Evolutionary conservation across 2,797 vertebrate species (phyloP).

Genomic region (Enteromius fasciolatus): DNA sequence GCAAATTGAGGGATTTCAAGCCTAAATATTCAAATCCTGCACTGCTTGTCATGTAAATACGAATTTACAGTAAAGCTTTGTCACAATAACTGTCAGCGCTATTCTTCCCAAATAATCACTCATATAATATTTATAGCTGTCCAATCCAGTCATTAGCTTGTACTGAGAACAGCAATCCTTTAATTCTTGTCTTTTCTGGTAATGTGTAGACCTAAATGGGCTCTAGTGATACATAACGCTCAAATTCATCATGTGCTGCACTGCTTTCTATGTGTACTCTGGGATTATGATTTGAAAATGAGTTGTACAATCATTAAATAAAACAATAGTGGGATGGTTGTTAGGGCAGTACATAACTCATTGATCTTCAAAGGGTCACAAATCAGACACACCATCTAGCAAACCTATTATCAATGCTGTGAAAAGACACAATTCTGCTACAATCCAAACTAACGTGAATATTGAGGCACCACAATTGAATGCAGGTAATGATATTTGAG

Average conservation of each 20-base stretch:
- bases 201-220: slow-evolving; percentile 32
- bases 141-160: slow-evolving; percentile 55
- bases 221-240: slow-evolving; percentile 5
- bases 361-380: neutral
- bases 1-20: slow-evolving; percentile 73
- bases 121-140: slow-evolving; percentile 49
- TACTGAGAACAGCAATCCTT: slow-evolving; percentile 52
- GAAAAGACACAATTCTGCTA: neutral
- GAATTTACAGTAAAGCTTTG: slow-evolving; percentile 68
- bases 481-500: neutral
- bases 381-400: neutral
- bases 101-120: slow-evolving; percentile 52
- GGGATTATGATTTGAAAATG: slow-evolving; percentile 16
- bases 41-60: slow-evolving; percentile 71
- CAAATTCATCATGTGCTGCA: neutral
- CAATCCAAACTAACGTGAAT: neutral
- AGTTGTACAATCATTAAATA: slow-evolving; percentile 6
- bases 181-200: slow-evolving; percentile 44
- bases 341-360: neutral
- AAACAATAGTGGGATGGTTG: slow-evolving; percentile 18
- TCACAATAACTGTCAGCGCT: slow-evolving; percentile 64
- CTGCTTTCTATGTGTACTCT: neutral
- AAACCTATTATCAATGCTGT: neutral
- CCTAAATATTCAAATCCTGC: slow-evolving; percentile 75
- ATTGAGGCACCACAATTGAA: neutral